A percentile compares a stretch with the other conserved stretches of the same genome.
These are phyloP conservation scores for Drosophila rellima DNA, from an alignment of 2,888 invertebrate genomes.

Conservation along the genomic window DNA sequence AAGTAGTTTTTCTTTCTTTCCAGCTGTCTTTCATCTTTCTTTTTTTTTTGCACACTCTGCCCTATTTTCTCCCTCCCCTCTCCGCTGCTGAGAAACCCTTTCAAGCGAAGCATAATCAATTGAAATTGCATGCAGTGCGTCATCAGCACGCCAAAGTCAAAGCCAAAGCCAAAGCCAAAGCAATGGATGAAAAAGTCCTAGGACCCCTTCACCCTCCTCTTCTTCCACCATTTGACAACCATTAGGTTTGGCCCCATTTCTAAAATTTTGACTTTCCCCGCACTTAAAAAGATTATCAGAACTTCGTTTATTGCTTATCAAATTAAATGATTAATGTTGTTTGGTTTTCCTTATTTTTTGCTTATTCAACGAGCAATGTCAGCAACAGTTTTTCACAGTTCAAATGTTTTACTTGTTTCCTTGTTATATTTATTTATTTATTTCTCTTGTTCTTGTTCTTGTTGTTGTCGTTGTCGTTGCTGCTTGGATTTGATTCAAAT, in stretches of 20 bases:
- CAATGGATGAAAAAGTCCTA: slow-evolving; percentile 14
- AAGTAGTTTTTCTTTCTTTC: slow-evolving; percentile 69
- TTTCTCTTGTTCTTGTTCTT: slow-evolving; percentile 19
- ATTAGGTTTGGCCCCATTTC: slow-evolving; percentile 37
- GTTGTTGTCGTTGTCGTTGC: slow-evolving; percentile 28
- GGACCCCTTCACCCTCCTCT: no score
- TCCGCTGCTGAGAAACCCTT: slow-evolving; percentile 56
- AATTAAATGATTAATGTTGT: slow-evolving; percentile 79
- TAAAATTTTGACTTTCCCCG: slow-evolving; percentile 25
- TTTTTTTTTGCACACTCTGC: slow-evolving; percentile 20
- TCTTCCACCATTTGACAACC: background rate
- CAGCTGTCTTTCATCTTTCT: slow-evolving; percentile 71
- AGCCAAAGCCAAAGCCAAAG: slow-evolving; percentile 53
- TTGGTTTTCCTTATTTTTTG: slow-evolving; percentile 1
- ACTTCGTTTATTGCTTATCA: slow-evolving; percentile 78
- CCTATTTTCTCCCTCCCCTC: no score
- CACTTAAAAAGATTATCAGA: slow-evolving; percentile 71
- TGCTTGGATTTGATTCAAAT: slow-evolving; percentile 43
- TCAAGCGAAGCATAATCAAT: slow-evolving; percentile 73
- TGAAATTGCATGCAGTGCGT: slow-evolving; percentile 78
- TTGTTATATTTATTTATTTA: slow-evolving; percentile 32
- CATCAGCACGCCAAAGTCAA: slow-evolving; percentile 50
- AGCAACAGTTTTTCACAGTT: slow-evolving; percentile 70
- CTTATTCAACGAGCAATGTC: slow-evolving; percentile 59
- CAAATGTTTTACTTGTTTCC: slow-evolving; percentile 37